Conservation (phyloP, 2,797 vertebrate genomes). For the Zenarchopterus dispar region DNA sequence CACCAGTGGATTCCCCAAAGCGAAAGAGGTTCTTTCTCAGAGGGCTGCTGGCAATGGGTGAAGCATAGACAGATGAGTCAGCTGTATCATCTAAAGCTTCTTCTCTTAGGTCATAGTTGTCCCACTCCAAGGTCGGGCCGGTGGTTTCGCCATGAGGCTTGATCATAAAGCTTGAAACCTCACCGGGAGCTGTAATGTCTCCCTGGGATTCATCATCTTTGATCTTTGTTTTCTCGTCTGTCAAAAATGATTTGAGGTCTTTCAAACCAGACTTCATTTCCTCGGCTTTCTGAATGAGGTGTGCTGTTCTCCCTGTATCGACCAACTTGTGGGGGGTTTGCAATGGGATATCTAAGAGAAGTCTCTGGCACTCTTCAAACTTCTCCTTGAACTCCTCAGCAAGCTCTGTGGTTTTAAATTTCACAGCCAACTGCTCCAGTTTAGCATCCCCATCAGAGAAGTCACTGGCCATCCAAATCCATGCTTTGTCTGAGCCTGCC, state of each 20-base stretch:
- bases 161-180: conserved; percentile 75
- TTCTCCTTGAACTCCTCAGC: conserved; percentile 94
- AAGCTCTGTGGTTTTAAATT: conserved; percentile 94
- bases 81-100: conserved; percentile 87
- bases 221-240: conserved; percentile 89
- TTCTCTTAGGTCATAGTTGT: conserved; percentile 91
- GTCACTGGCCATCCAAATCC: conserved; percentile 97
- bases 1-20: conserved; percentile 92
- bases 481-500: conserved; percentile 93
- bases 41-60: conserved; percentile 88
- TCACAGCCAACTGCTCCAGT: conserved; percentile 92
- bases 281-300: conserved; percentile 96
- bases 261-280: conserved; percentile 97
- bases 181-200: conserved; percentile 46
- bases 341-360: conserved; percentile 94
- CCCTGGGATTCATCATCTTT: conserved; percentile 81
- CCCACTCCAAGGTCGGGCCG: conserved; percentile 92
- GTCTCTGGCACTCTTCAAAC: conserved; percentile 94
- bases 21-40: conserved; percentile 92
- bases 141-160: conserved; percentile 85
- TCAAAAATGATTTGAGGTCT: conserved; percentile 94
- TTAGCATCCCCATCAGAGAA: conserved; percentile 95
- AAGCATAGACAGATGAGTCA: conserved; percentile 88
- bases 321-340: conserved; percentile 98
- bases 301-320: conserved; percentile 92